A percentile compares a stretch with the other conserved stretches of the same genome.
These are phyloP conservation scores for Drosophila planitibia DNA, from an alignment of 2,888 invertebrate species.

Conservation along the genomic window DNA sequence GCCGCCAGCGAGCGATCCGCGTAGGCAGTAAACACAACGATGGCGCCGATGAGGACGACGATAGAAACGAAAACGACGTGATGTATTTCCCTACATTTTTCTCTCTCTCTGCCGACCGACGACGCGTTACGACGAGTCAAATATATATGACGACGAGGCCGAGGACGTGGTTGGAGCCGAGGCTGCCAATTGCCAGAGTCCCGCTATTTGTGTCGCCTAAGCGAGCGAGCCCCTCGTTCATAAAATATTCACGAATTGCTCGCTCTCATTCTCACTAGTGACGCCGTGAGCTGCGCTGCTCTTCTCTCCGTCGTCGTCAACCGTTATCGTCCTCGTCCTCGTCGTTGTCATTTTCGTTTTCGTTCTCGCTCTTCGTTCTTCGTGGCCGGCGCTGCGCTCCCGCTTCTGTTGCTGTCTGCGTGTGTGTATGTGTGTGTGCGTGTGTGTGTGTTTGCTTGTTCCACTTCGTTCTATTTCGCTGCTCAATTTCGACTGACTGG, in stretches of 20 bases:
- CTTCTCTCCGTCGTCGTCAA: conserved; percentile 42
- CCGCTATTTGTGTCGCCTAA: conserved; percentile 58
- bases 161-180: conserved; percentile 53
- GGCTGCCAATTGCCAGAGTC: conserved; percentile 55
- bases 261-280: conserved; percentile 78
- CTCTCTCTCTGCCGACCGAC: conserved; percentile 34
- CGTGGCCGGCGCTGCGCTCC: conserved; percentile 40
- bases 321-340: conserved; percentile 29
- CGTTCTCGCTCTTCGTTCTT: conserved; percentile 23
- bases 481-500: conserved; percentile 33
- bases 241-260: conserved; percentile 81
- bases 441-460: conserved; percentile 26
- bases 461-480: conserved; percentile 44
- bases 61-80: conserved; percentile 50
- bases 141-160: conserved; percentile 12
- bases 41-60: conserved; percentile 39
- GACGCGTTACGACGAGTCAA: conserved; percentile 26
- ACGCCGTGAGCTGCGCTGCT: conserved; percentile 43
- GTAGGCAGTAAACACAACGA: conserved; percentile 51
- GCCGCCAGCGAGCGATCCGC: conserved; percentile 60
- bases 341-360: conserved; percentile 25
- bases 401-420: conserved; percentile 13
- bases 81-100: conserved; percentile 77
- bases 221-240: conserved; percentile 72
- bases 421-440: not conserved